phyloP scores from a whole-genome alignment of 2,113 vertebrate genomes.

The Dromiciops gliroides region DNA sequence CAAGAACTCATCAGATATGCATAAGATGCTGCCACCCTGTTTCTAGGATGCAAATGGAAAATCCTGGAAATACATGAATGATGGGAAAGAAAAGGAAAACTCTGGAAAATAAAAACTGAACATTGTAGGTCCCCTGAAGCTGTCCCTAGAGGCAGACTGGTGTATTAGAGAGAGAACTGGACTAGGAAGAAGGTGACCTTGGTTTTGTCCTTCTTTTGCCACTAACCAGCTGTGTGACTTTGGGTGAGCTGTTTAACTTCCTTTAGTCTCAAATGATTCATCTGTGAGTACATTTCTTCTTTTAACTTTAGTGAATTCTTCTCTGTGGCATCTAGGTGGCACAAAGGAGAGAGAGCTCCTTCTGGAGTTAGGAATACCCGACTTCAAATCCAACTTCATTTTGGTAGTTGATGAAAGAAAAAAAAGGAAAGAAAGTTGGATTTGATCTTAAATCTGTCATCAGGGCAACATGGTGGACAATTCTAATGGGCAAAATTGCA shows the following conservation, averaged over 20 bases:
- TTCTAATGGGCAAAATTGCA: neutral
- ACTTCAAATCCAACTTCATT: neutral
- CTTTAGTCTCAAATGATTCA: neutral
- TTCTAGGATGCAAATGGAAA: slow-evolving; percentile 41
- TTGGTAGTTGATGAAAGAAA: neutral
- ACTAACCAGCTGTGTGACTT: neutral
- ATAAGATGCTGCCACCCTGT: neutral
- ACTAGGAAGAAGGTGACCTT: neutral
- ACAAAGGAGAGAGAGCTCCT: neutral
- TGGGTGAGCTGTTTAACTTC: neutral
- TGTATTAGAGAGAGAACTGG: neutral
- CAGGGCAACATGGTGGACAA: slow-evolving; percentile 38
- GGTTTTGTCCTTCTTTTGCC: neutral
- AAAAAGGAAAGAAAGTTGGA: neutral
- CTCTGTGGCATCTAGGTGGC: neutral
- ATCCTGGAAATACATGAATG: neutral
- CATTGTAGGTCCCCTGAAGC: rapidly evolving
- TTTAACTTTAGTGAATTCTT: neutral
- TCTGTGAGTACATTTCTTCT: neutral
- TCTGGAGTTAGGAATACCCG: neutral
- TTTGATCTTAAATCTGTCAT: neutral
- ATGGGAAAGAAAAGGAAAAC: rapidly evolving
- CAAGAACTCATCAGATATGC: slow-evolving; percentile 33
- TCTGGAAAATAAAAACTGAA: neutral
- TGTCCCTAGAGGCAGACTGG: neutral